These are phyloP conservation scores for Lanius ludovicianus DNA, from an alignment of 2,113 vertebrate species.

Conservation along the genomic window DNA sequence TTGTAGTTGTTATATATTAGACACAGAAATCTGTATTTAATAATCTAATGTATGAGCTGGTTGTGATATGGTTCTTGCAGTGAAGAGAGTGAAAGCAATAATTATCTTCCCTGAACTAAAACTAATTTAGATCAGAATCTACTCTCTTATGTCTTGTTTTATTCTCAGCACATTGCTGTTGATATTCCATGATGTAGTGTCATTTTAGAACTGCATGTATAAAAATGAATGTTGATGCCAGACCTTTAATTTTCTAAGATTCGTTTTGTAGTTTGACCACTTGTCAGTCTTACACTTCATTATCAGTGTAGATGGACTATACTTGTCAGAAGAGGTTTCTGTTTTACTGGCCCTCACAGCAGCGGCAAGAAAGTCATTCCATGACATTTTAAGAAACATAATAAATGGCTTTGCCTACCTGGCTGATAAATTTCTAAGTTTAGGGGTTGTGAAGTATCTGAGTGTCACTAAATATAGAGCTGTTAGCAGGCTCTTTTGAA, in stretches of 20 bases:
- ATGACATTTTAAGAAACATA: conserved; percentile 8
- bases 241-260: neutral
- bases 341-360: conserved; percentile 3
- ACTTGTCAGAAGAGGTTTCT: conserved; percentile 11
- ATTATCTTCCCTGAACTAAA: neutral
- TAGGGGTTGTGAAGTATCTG: neutral
- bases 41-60: neutral
- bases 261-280: neutral
- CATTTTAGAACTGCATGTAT: neutral
- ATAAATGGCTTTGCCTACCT: neutral
- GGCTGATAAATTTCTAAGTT: neutral
- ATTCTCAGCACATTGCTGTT: neutral
- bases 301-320: neutral
- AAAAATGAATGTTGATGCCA: neutral
- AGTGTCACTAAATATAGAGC: neutral
- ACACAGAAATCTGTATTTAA: neutral
- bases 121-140: neutral
- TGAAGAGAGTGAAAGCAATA: neutral
- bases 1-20: neutral
- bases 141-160: neutral
- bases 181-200: neutral
- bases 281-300: neutral
- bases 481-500: neutral
- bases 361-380: neutral
- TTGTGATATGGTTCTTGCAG: neutral